These are phyloP conservation scores for Hypolimnas misippus DNA, from an alignment of 2,888 invertebrate genomes.

Conservation along the genomic window DNA sequence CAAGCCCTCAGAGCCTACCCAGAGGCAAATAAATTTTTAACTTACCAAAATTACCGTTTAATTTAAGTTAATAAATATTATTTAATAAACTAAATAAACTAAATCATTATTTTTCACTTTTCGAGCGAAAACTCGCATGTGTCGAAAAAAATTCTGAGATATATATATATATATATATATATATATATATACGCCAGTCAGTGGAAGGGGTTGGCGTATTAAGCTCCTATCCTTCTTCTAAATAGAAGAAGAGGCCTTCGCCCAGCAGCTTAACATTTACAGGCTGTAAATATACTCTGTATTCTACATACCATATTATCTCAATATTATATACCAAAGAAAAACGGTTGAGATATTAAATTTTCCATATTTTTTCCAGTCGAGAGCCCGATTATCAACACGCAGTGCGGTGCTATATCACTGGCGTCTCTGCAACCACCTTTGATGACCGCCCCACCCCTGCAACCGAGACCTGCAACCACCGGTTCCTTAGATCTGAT, in stretches of 20 bases:
- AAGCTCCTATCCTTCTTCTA: no score
- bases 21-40: conserved; percentile 21
- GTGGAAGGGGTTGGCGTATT: no score
- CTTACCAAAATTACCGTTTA: neutral
- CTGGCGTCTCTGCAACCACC: conserved; percentile 82
- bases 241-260: neutral
- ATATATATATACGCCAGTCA: no score
- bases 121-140: no score
- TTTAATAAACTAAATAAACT: no score
- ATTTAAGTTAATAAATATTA: no score
- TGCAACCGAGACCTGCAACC: conserved; percentile 88
- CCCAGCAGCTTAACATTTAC: no score
- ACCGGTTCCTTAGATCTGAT: conserved; percentile 87
- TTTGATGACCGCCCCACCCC: conserved; percentile 82
- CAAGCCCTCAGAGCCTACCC: conserved; percentile 14
- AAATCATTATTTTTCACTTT: no score
- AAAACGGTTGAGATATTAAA: conserved; percentile 4
- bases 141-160: no score
- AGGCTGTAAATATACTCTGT: no score
- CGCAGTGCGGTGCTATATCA: conserved; percentile 75
- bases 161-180: no score
- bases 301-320: neutral
- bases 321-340: neutral
- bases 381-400: conserved; percentile 81
- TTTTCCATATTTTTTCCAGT: conserved; percentile 71